Evolutionary conservation across 2,797 vertebrate species (phyloP).

Genomic region (Poeciliopsis infans): DNA sequence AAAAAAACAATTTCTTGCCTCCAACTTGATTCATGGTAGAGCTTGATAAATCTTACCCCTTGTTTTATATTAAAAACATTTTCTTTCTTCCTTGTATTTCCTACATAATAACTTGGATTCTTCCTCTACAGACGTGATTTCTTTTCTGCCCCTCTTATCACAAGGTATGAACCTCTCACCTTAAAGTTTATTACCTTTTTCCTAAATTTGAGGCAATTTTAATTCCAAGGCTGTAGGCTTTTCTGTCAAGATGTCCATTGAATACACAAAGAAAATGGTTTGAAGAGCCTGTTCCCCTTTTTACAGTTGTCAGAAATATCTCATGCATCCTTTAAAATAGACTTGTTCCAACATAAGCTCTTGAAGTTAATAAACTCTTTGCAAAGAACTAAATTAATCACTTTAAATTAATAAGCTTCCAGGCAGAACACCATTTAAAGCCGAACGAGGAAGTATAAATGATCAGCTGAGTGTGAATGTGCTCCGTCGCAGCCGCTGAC

Average conservation of each 20-base stretch:
- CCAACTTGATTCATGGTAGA: background rate
- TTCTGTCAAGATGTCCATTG: background rate
- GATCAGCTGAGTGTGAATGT: conserved; percentile 22
- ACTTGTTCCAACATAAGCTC: background rate
- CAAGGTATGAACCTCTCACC: background rate
- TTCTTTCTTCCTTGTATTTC: background rate
- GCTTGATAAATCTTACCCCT: background rate
- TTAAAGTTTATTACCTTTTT: background rate
- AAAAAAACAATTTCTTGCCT: background rate
- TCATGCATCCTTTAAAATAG: background rate
- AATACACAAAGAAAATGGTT: background rate
- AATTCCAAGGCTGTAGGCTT: background rate
- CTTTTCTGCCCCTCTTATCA: background rate
- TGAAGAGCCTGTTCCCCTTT: background rate
- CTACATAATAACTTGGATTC: background rate
- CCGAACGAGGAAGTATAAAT: conserved; percentile 42
- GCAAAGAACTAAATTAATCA: background rate
- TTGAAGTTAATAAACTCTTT: background rate
- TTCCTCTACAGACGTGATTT: background rate
- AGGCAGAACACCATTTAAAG: conserved; percentile 50
- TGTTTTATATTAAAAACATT: background rate
- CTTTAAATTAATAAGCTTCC: conserved; percentile 54
- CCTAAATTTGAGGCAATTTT: background rate
- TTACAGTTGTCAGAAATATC: background rate
- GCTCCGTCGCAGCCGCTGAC: conserved; percentile 23